Evolutionary conservation across 2,888 invertebrate species (phyloP), one percentile per base, ranked within the genome.

Genomic region (Drosophila merina): DNA sequence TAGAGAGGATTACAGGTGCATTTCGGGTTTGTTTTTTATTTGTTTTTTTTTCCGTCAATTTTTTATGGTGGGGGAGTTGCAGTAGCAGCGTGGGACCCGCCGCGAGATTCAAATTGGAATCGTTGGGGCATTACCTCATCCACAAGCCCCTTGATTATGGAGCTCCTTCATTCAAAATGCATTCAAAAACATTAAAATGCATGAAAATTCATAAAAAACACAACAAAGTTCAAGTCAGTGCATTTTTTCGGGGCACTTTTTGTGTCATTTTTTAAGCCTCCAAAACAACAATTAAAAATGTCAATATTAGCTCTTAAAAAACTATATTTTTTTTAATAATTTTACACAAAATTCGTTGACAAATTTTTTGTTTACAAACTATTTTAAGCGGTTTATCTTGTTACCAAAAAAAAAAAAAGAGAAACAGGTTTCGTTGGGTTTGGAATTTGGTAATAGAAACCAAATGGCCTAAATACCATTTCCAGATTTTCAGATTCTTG

Each of bases 121-220:
- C 26, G 31, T n/a, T 25, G 25, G 33, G 49, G 20, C 4, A 33
- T 62, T 62, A 44, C 62, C 62, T 62, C 62, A 63, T 62, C 62
- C 25, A 2, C 2, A 36, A 28, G 44, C 20, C 49, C 25, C 40
- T 28, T 44, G 45, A 47, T 56, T 48, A 56, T 56, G 54, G 33
- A 12, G 6, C 44, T 26, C 33, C 44, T 26, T 26, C 28, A 28
- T 28, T 28, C 20, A 28, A 48, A 57, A 48, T 3, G 59, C 33
- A 33, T 33, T 28, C 14, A 14, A 14, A 14, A 14, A 14, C 14
- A 14, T 14, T 14, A 28, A 48, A 57, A 48, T 20, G 20, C 20
- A 20, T 20, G 20, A 20, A 20, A 20, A 20, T 20, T 20, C 20
- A 20, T 20, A 20, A 20, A 20, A 20, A 20, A 20, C 20, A 20